A percentile compares a stretch with the other conserved stretches of the same genome.
Conservation (phyloP, 2,797 vertebrate genomes). For the Crenuchus spilurus region DNA sequence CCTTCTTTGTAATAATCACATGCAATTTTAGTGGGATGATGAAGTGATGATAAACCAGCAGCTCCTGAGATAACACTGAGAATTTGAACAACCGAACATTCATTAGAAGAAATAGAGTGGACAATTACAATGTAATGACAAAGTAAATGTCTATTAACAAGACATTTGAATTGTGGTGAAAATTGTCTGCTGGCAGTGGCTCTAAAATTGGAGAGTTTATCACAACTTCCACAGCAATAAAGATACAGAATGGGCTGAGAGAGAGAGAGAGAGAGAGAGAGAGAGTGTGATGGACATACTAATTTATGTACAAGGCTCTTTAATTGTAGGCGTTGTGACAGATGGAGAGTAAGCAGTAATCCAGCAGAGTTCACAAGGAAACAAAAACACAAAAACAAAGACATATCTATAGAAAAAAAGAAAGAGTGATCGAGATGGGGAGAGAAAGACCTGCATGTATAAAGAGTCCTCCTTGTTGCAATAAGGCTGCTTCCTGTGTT, state of each 20-base stretch:
- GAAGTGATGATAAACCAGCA: not conserved
- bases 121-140: not conserved
- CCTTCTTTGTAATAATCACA: too few species aligned
- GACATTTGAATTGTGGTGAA: not conserved
- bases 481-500: too few species aligned
- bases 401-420: too few species aligned
- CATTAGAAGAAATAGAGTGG: not conserved
- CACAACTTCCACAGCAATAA: not conserved
- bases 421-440: too few species aligned
- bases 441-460: too few species aligned
- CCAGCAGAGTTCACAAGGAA: not conserved
- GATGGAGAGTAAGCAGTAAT: not conserved
- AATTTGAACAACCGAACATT: not conserved
- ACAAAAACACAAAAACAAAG: too few species aligned
- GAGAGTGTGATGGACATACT: slow-evolving; percentile 1
- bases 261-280: not conserved
- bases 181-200: not conserved
- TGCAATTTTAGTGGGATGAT: too few species aligned
- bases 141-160: not conserved
- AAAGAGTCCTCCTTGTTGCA: too few species aligned
- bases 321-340: slow-evolving; percentile 28
- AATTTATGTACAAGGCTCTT: slow-evolving; percentile 32
- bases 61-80: not conserved
- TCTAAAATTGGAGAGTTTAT: not conserved
- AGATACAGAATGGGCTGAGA: not conserved